Evolutionary conservation across 2,888 invertebrate species (phyloP).

Genomic region (Hydropsyche betteni): DNA sequence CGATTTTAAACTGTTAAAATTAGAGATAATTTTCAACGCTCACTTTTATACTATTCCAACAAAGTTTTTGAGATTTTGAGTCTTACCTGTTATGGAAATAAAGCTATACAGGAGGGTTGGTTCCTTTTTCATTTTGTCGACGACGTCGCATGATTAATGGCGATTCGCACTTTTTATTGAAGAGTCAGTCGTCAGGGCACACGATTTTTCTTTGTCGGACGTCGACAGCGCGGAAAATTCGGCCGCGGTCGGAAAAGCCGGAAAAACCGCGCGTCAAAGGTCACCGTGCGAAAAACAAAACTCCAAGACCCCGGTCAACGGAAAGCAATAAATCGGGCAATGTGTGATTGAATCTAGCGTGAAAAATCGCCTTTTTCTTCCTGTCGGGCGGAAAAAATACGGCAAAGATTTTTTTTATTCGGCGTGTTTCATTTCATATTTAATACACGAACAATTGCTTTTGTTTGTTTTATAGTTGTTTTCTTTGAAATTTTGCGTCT

Average conservation of each 20-base stretch:
- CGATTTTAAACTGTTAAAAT: too few relatives aligned
- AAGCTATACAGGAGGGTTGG: too few relatives aligned
- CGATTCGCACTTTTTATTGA: slow-evolving; percentile 39
- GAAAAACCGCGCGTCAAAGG: slow-evolving; percentile 28
- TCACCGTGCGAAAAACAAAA: not conserved
- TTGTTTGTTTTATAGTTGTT: not conserved
- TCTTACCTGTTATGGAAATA: slow-evolving; percentile 19
- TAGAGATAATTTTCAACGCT: too few relatives aligned
- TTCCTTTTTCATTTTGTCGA: not conserved
- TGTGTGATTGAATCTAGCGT: too few relatives aligned
- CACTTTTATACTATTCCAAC: too few relatives aligned
- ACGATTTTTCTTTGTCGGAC: slow-evolving; percentile 46
- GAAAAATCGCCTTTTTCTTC: too few relatives aligned
- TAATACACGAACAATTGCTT: not conserved
- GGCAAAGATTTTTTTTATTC: not conserved
- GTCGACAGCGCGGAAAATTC: slow-evolving; percentile 47
- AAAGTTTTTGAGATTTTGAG: not conserved
- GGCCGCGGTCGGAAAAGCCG: slow-evolving; percentile 33
- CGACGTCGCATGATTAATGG: slow-evolving; percentile 43
- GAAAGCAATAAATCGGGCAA: too few relatives aligned
- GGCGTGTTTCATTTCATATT: not conserved
- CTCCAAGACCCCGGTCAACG: too few relatives aligned
- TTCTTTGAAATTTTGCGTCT: too few relatives aligned
- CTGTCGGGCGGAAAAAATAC: too few relatives aligned
- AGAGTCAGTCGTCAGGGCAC: slow-evolving; percentile 33